Evolutionary conservation across 2,113 vertebrate species (phyloP).

Genomic region (Indri indri): DNA sequence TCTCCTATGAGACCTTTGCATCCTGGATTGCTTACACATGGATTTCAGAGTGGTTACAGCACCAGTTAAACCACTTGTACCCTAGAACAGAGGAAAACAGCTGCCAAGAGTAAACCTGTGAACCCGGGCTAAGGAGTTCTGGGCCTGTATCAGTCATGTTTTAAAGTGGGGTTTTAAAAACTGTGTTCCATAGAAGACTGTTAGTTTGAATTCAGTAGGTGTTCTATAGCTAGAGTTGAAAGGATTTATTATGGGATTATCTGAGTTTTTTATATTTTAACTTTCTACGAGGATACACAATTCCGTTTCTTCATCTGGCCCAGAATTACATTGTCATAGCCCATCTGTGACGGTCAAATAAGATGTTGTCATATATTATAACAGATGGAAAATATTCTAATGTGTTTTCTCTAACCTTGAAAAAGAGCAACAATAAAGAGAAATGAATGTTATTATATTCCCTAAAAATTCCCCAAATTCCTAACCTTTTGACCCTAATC

Average conservation of each 20-base stretch:
- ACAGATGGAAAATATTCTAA: neutral
- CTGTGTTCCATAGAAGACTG: neutral
- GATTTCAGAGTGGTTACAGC: neutral
- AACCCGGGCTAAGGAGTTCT: neutral
- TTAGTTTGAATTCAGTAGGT: neutral
- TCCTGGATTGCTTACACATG: rapidly evolving
- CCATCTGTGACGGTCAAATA: neutral
- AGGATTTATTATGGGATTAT: neutral
- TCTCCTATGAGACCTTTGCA: neutral
- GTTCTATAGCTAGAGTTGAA: neutral
- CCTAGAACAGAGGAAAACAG: neutral
- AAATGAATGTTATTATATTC: neutral
- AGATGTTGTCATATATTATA: neutral
- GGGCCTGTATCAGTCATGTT: neutral
- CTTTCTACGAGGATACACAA: neutral
- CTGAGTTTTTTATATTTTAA: neutral
- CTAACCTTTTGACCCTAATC: neutral
- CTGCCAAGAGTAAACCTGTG: neutral
- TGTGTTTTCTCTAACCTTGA: slow-evolving; percentile 20
- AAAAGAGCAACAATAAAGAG: neutral
- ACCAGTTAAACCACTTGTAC: rapidly evolving
- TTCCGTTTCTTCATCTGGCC: neutral
- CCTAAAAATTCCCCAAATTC: neutral
- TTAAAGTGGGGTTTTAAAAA: neutral
- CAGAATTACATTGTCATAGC: neutral